These are phyloP conservation scores for Callospermophilus lateralis DNA, from an alignment of 2,113 vertebrate species.

Conservation along the genomic window DNA sequence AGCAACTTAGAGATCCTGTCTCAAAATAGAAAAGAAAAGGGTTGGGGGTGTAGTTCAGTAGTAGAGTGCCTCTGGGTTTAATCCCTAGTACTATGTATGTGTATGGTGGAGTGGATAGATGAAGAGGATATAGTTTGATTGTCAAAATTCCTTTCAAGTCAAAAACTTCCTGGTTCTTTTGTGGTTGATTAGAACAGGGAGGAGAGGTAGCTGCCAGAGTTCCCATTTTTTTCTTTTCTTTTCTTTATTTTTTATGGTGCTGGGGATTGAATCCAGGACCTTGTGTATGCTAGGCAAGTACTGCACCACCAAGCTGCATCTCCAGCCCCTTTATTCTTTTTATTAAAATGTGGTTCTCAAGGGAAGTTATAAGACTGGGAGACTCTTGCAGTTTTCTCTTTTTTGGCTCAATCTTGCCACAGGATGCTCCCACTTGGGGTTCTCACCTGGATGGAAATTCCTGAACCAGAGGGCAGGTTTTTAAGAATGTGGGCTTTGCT, in stretches of 20 bases:
- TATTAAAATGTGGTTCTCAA: neutral
- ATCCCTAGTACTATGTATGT: neutral
- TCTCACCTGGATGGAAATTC: neutral
- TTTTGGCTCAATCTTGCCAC: neutral
- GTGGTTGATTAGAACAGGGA: neutral
- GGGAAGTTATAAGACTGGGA: neutral
- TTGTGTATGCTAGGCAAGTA: neutral
- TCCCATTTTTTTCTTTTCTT: neutral
- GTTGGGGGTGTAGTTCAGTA: neutral
- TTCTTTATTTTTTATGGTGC: neutral
- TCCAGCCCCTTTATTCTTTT: neutral
- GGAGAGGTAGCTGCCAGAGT: neutral
- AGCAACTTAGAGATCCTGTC: neutral
- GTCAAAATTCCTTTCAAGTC: slow-evolving; percentile 12
- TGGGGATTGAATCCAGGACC: neutral
- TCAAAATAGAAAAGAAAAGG: neutral
- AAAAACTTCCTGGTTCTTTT: neutral
- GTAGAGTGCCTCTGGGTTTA: neutral
- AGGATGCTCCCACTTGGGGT: neutral
- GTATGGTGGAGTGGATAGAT: neutral
- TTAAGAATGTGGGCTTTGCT: neutral
- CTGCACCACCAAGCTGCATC: neutral
- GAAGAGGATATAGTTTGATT: neutral
- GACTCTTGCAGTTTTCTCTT: neutral
- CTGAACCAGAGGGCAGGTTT: neutral